Conservation (phyloP, 2,113 vertebrate genomes). For the Paracyprichromis sp. region DNA sequence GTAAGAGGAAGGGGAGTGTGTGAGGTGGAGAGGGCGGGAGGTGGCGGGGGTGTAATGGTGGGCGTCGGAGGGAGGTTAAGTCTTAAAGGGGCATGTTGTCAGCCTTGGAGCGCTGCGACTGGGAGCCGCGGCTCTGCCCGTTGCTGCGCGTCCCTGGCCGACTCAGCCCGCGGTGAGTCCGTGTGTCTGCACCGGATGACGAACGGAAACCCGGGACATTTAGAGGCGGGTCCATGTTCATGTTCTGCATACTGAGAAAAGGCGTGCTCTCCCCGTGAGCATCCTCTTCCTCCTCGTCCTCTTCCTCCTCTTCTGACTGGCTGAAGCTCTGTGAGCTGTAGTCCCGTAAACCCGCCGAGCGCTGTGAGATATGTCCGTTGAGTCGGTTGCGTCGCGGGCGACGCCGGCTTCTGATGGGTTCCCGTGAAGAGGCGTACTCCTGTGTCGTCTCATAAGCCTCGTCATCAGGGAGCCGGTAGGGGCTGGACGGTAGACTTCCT, state of each 20-base stretch:
- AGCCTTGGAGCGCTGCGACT: conserved; percentile 75
- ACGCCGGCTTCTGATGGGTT: conserved; percentile 76
- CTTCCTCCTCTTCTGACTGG: conserved; percentile 84
- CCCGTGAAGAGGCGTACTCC: conserved; percentile 86
- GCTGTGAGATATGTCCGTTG: conserved; percentile 86
- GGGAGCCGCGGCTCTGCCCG: conserved; percentile 77
- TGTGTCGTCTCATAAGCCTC: conserved; percentile 97
- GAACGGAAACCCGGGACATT: conserved; percentile 76
- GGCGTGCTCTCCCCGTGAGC: conserved; percentile 87
- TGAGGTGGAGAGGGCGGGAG: conserved; percentile 30
- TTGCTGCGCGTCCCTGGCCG: conserved; percentile 75
- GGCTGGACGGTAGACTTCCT: conserved; percentile 92
- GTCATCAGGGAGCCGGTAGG: conserved; percentile 87
- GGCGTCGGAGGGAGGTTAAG: not conserved
- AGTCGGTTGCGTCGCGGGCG: conserved; percentile 86
- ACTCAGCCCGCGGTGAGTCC: conserved; percentile 85
- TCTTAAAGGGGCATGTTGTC: conserved; percentile 88
- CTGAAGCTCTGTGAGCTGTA: conserved; percentile 90
- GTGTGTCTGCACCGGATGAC: conserved; percentile 76
- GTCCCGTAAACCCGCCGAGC: conserved; percentile 78
- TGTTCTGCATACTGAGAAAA: conserved; percentile 91
- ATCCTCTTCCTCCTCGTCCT: conserved; percentile 76
- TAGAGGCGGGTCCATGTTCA: conserved; percentile 68
- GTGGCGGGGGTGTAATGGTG: conserved; percentile 15
- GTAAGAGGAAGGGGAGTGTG: conserved; percentile 46